A percentile compares a stretch with the other conserved stretches of the same genome.
These are phyloP conservation scores for Plemyria rubiginata DNA, from an alignment of 2,888 invertebrate species.

Conservation along the genomic window DNA sequence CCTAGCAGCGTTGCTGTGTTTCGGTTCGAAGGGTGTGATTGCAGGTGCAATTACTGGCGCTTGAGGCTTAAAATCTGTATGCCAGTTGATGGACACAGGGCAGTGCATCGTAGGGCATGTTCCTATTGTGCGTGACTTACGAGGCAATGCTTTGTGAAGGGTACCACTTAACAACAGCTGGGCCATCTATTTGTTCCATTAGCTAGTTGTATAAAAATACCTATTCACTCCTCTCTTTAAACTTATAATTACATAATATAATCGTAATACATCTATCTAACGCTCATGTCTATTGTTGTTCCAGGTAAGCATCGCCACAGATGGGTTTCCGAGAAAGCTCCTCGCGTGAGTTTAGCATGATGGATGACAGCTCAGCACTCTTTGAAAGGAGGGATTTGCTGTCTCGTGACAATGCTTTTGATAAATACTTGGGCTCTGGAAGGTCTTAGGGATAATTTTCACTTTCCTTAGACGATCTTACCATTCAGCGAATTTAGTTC, in stretches of 20 bases:
- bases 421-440: slow-evolving; percentile 16
- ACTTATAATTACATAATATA: neutral
- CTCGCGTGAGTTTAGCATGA: slow-evolving; percentile 45
- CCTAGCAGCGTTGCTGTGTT: too few species aligned
- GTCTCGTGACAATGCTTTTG: slow-evolving; percentile 15
- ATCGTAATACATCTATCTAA: slow-evolving; percentile 20
- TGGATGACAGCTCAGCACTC: slow-evolving; percentile 39
- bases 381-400: slow-evolving; percentile 21
- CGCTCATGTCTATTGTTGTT: slow-evolving; percentile 53
- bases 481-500: slow-evolving; percentile 2
- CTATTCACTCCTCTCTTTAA: neutral
- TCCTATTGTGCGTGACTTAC: too few species aligned
- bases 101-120: too few species aligned
- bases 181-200: too few species aligned
- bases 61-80: too few species aligned
- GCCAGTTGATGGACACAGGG: too few species aligned
- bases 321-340: slow-evolving; percentile 49
- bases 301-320: slow-evolving; percentile 59
- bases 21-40: too few species aligned
- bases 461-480: slow-evolving; percentile 1
- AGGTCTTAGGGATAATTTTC: slow-evolving; percentile 11
- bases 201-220: too few species aligned
- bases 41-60: too few species aligned
- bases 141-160: too few species aligned
- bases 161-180: too few species aligned